Conservation (phyloP, 2,888 invertebrate species). For the Stenodema calcarata region DNA sequence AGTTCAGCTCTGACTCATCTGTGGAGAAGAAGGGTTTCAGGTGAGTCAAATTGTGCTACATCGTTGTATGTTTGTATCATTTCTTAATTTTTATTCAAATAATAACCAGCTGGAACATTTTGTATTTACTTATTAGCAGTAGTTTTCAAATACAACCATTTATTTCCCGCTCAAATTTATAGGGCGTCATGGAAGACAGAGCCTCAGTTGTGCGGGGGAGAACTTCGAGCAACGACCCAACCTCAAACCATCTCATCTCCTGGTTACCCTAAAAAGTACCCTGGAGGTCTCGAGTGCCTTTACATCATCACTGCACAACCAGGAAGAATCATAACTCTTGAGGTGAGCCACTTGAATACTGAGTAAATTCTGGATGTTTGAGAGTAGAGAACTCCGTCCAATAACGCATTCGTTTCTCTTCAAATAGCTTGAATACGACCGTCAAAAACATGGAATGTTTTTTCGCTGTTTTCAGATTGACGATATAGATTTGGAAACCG, state of each 20-base stretch:
- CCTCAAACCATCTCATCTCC: constrained; percentile 89
- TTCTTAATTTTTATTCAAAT: too few relatives aligned
- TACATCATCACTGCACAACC: constrained; percentile 90
- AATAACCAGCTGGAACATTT: too few relatives aligned
- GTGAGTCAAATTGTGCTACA: constrained; percentile 58
- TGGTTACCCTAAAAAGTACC: constrained; percentile 90
- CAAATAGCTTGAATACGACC: too few relatives aligned
- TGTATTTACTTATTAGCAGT: too few relatives aligned
- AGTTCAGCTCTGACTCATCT: constrained; percentile 93
- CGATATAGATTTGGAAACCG: constrained; percentile 81
- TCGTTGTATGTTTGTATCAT: too few relatives aligned
- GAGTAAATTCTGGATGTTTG: too few relatives aligned
- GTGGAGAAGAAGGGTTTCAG: constrained; percentile 92
- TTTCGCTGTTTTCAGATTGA: constrained; percentile 69
- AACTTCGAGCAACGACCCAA: constrained; percentile 83
- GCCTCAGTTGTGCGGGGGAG: constrained; percentile 90
- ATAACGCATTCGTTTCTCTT: too few relatives aligned
- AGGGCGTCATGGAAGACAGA: constrained; percentile 93
- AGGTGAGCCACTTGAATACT: constrained; percentile 63
- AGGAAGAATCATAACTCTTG: constrained; percentile 89
- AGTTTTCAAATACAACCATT: too few relatives aligned
- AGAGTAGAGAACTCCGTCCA: too few relatives aligned
- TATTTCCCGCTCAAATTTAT: constrained; percentile 41
- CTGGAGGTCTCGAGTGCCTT: constrained; percentile 94
- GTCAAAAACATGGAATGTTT: neutral